Evolutionary conservation across 1,140 invertebrate species (phyloP).

Genomic region (Drosophila eugracilis): DNA sequence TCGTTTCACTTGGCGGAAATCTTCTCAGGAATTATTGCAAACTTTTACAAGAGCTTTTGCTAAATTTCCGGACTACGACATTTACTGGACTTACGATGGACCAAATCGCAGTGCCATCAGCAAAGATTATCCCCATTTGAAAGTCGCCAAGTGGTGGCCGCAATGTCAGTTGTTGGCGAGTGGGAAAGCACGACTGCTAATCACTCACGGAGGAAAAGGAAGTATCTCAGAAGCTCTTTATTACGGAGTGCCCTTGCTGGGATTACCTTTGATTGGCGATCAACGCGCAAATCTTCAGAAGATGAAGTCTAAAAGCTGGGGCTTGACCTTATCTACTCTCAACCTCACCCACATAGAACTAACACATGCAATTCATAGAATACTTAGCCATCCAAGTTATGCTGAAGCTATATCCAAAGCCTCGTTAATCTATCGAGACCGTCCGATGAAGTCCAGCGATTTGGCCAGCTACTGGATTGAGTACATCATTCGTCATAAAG

Average conservation of each 20-base stretch:
- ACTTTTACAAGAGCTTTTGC: conserved; percentile 43
- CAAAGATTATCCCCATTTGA: conserved; percentile 85
- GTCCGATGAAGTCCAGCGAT: conserved; percentile 54
- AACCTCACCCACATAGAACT: conserved; percentile 75
- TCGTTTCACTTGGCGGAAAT: conserved; percentile 82
- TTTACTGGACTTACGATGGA: conserved; percentile 73
- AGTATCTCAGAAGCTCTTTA: conserved; percentile 89
- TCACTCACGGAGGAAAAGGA: conserved; percentile 90
- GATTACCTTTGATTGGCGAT: conserved; percentile 88
- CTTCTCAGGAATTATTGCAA: conserved; percentile 63
- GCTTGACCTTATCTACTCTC: conserved; percentile 72
- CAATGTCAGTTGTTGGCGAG: conserved; percentile 89
- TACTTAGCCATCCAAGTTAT: conserved; percentile 48
- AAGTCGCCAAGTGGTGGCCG: conserved; percentile 88
- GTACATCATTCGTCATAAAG: conserved; percentile 84
- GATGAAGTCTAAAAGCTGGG: conserved; percentile 84
- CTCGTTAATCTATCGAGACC: conserved; percentile 68
- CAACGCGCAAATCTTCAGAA: conserved; percentile 86
- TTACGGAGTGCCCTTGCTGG: conserved; percentile 89
- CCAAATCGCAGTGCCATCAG: conserved; percentile 27
- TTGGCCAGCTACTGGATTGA: conserved; percentile 69
- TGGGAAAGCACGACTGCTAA: conserved; percentile 88
- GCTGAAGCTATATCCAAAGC: conserved; percentile 14
- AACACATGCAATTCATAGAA: conserved; percentile 2
- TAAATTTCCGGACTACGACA: conserved; percentile 76